Base-by-base conservation (phyloP, 1,140 invertebrate species). In the Nymphalis io region DNA sequence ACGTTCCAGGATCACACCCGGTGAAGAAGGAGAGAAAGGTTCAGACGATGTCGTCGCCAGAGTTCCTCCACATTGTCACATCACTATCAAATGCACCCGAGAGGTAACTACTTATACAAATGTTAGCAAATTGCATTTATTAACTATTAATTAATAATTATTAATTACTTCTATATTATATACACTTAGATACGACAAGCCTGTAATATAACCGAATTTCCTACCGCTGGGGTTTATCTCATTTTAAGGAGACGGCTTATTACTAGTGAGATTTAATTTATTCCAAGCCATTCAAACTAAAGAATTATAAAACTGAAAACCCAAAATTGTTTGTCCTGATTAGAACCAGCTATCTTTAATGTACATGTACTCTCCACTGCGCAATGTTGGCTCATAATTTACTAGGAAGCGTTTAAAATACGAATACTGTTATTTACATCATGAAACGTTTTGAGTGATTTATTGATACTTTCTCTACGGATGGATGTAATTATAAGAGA, bases 1-100 rank as follows among this genome's bases (percentile, higher is more conserved):
- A 53, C 20, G 39, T 76, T 77, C 2, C 77, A 88, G 88, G 83
- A 70, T 78, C 23, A 68, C 78, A 70, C 76, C 83, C 16, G 79
- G 82, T 5, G 86, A 89, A 51, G 85, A 87, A 20, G 80, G 77
- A 44, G 86, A 89, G 3, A 87, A 86, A 44, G 74, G 69, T 60
- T 62, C 83, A 66, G 80, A 80, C 23, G 85, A 88, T 33, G 59
- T 72, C 0, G 84, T 78, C 1, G 76, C 80, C 5, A 81, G 85
- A 60, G 80, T 96, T 84, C 96, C 96, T 78, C 97, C 97, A 75
- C 96, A 98, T 93, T 98, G 97, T 93, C 97, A 97, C 87, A 97
- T 98, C 78, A 98, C 97, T 51, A 94, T 97, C 70, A 97, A 97
- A 91, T 97, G 96, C 82, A 98, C 97, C 60, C 95, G 96, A 92